Conservation (phyloP, 2,888 invertebrate species). For the Brachypalpus laphriformis region DNA sequence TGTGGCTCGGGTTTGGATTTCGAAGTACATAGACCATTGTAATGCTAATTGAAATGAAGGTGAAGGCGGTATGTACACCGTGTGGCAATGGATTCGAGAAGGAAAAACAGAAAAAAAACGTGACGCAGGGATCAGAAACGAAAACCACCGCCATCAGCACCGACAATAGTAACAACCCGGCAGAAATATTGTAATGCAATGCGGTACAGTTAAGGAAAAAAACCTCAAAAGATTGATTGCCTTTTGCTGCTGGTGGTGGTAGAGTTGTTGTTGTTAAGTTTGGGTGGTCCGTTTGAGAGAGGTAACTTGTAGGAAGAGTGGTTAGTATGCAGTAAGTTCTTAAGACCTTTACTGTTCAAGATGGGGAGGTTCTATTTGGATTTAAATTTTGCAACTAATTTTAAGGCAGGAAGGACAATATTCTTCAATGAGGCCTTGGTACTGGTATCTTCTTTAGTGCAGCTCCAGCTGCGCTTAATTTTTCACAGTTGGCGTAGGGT, state of each 20-base stretch:
- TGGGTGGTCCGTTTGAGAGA: constrained; percentile 33
- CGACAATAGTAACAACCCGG: neutral
- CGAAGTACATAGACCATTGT: constrained; percentile 39
- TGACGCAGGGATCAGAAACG: constrained; percentile 43
- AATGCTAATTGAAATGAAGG: constrained; percentile 55
- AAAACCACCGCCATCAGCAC: constrained; percentile 2
- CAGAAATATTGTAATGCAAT: constrained; percentile 28
- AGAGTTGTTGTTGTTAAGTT: constrained; percentile 2
- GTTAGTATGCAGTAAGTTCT: no score
- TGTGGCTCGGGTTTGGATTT: neutral
- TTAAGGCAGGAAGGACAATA: no score
- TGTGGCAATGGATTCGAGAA: constrained; percentile 1
- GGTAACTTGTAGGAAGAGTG: constrained; percentile 2
- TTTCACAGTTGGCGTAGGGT: no score
- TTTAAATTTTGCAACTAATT: no score
- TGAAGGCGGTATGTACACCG: constrained; percentile 23
- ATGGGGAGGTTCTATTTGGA: no score
- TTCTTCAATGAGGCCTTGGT: no score
- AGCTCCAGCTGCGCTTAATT: no score
- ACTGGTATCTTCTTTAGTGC: no score
- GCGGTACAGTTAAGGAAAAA: constrained; percentile 29
- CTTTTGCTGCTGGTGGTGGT: constrained; percentile 19
- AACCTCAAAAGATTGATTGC: constrained; percentile 42
- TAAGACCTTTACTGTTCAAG: no score
- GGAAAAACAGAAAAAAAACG: constrained; percentile 28